Evolutionary conservation across 2,888 invertebrate genomes (phyloP), one percentile per base, ranked within the genome.

Genomic region (Drosophila austrosaltans): DNA sequence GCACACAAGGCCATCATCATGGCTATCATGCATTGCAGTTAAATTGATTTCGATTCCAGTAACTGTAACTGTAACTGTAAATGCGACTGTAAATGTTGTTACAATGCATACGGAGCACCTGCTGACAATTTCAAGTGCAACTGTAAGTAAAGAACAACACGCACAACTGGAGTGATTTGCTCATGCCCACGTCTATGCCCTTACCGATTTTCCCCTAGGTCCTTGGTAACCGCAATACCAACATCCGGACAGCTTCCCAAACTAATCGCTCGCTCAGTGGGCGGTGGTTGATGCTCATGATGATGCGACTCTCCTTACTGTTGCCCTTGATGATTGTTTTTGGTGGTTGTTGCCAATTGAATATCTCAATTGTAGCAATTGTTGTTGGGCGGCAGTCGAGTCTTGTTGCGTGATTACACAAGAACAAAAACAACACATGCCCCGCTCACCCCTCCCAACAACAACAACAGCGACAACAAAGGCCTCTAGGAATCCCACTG

Each of bases 51-150:
- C 72, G 56, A 68, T 73, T 48, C 63, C 63, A 63, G n/a, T 66
- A 20, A 39, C 42, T 68, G 67, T 66, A 69, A 54, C 72, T 70
- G 66, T 61, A 39, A 36, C 59, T 36, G 36, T 62, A 75, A 75
- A 63, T 71, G 74, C 78, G 32, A 44, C 70, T 69, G 69, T 72
- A 56, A 53, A 63, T 87, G 78, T 83, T 91, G 79, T 90, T 90
- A 76, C 78, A 89, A 62, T 69, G 88, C 89, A 86, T 82, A 64
- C 68, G 68, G 70, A 86, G 88, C 91, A 91, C 91, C 91, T 91
- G 92, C 91, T 91, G 92, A 90, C 92, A 91, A 91, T 91, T 91
- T 91, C 87, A 91, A 91, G 92, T 91, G 91, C 87, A 81, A 68
- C 64, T 81, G 70, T 77, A 76, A 73, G 63, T 53, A 42, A 78